Base-by-base conservation (phyloP, 2,888 invertebrate genomes). In the Drosophila helvetica region DNA sequence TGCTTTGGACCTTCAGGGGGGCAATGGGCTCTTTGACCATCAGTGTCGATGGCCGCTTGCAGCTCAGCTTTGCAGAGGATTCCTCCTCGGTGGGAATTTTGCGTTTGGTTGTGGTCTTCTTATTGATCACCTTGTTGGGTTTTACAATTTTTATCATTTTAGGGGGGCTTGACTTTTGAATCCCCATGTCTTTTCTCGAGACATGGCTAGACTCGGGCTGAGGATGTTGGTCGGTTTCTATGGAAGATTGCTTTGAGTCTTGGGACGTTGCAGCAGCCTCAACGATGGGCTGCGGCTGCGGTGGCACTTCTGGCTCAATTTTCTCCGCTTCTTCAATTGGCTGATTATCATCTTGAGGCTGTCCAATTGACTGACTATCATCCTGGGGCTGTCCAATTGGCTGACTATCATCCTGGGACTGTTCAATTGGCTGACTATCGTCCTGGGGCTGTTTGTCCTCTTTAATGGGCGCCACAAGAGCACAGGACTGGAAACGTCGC, bases 101-200 rank as follows among this genome's bases (percentile, higher is more conserved):
- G 6, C 86, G 85, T 42, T 90, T 90, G 1, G 80, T 62, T 3
- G 79, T 80, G 1, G 79, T 54, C 70, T 79, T 84, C 56, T 80
- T 82, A 55, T 91, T 91, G 17, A 92, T 91, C 0, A 91, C 82
- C 76, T 92, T 92, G 63, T 92, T 92, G 7, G 91, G 90, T 58
- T 91, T 92, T 0, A 92, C 84, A 43, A 91, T 91, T 77, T 91
- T 91, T 0, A 86, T 86, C 1, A 79, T 76, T 33, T 60, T 74
- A 1, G 70, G 18, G 12, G 62, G 9, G 1, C 60, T 45, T 3
- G 52, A 46, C 5, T 43, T 27, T 6, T 7, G 30, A 5, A 27
- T 27, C 27, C 1, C 8, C 7, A 27, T 8, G 8, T 18, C 6
- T 0, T 22, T 18, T 3, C 38, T 7, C 15, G 7, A n/a, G 2